Evolutionary conservation across 2,113 vertebrate species (phyloP), one percentile per base, ranked within the genome.

Genomic region (Addax nasomaculatus): DNA sequence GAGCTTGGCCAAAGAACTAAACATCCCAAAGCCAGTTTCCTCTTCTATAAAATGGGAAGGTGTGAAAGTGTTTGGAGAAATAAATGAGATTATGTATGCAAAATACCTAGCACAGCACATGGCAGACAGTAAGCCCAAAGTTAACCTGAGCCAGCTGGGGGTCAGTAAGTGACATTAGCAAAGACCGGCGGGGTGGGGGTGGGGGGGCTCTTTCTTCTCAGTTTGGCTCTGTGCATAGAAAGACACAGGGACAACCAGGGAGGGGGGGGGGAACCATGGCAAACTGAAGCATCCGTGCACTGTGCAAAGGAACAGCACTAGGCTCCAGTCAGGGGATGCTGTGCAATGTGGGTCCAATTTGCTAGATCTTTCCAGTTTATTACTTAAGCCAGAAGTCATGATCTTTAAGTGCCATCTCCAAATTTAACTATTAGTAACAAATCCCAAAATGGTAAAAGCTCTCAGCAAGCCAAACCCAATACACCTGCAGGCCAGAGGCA

Each of bases 271-370:
- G 73, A 14, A 33, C 29, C 3, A 1, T 43, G 39, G 21, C 67
- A 43, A 17, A 8, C 7, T 9, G 14, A 1, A 80, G 17, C 1
- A 9, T 6, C 4, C 57, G 23, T 0, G 3, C 33, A 60, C 7
- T 5, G 4, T 0, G 11, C 36, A 36, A 33, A 83, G 12, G 16
- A 16, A 53, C 29, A 14, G 53, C 13, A 29, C 6, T 3, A 30
- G 6, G 53, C 7, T 33, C 91, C 21, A 11, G 27, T 13, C 30
- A 2, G 12, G 6, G 5, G 25, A 25, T 23, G 23, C 16, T 1
- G n/a, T 6, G 11, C 3, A 39, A 30, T 3, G 27, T 14, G 16
- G 17, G 8, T 15, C 49, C 2, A 2, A 3, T 23, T 47, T 47
- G 11, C 60, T 43, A 25, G 33, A 43, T 19, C 25, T 6, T 79